Evolutionary conservation across 2,113 vertebrate species (phyloP), one percentile per base, ranked within the genome.

Genomic region (Macquaria australasica): DNA sequence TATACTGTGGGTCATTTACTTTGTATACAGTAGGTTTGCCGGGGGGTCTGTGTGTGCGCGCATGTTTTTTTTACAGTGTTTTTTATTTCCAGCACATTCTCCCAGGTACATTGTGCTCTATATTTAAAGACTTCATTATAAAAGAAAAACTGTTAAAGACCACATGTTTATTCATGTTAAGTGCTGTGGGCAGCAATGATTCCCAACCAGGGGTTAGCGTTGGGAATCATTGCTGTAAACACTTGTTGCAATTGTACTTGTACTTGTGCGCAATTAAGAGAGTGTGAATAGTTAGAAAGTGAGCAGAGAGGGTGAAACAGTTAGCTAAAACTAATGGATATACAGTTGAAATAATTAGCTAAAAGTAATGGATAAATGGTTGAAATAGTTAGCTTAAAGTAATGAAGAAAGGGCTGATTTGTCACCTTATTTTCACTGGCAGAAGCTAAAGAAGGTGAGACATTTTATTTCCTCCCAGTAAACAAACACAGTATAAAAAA

Each of bases 81-180:
- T 70, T 82, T 72, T 43, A 48, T 79, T 59, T 73, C 50, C 43
- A 77, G 34, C 43, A 72, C 45, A 60, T 66, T 76, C 7, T 14
- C 53, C 25, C 15, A 67, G 74, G 77, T 82, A 28, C 16, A 63
- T 8, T 73, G 48, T 48, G 18, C n/a, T 81, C 58, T 63, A 79
- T 58, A 64, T 79, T 79, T 64, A 69, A 84, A 81, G 11, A 39
- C 56, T 75, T 88, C n/a, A 86, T 69, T 51, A 67, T 82, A 81
- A 85, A 88, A 72, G 20, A 68, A 20, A 68, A 73, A 50, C 34
- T 69, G 64, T 90, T 81, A 43, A 39, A 69, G 39, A 62, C 75
- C 75, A 81, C 39, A 1, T 76, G 81, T 53, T 76, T 77, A 60
- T 72, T 34, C 4, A 39, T 55, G 56, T 12, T 66, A 8, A 50